phyloP scores from a whole-genome alignment of 2,888 invertebrate species.

The Seira musarum region DNA sequence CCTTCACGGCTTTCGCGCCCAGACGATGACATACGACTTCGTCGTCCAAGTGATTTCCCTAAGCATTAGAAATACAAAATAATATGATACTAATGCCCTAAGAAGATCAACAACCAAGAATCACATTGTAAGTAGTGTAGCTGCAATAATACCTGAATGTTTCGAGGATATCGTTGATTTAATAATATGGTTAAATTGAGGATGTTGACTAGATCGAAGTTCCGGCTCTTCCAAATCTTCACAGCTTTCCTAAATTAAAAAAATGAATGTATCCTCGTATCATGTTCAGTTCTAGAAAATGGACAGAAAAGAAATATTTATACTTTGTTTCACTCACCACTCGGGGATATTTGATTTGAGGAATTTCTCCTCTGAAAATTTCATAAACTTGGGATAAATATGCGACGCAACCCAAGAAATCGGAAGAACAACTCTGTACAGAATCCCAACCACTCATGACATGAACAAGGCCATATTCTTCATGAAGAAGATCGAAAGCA shows the following conservation, averaged over 20 bases:
- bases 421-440: slow-evolving; percentile 80
- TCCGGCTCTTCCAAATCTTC: slow-evolving; percentile 64
- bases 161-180: slow-evolving; percentile 61
- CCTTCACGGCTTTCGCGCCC: slow-evolving; percentile 59
- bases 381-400: slow-evolving; percentile 92
- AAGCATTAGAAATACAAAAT: background rate
- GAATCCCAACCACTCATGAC: slow-evolving; percentile 86
- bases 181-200: slow-evolving; percentile 52
- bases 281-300: background rate
- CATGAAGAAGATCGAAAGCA: slow-evolving; percentile 89
- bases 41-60: slow-evolving; percentile 39
- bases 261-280: background rate
- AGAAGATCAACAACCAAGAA: too few species aligned
- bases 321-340: slow-evolving; percentile 78
- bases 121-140: too few species aligned
- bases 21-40: slow-evolving; percentile 51
- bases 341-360: slow-evolving; percentile 84
- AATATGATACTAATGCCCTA: slow-evolving; percentile 9
- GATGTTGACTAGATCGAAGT: slow-evolving; percentile 64
- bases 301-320: background rate
- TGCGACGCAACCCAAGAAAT: slow-evolving; percentile 83
- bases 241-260: slow-evolving; percentile 55
- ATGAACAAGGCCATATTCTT: slow-evolving; percentile 83
- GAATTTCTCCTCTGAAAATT: slow-evolving; percentile 92
- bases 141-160: slow-evolving; percentile 55